These are phyloP conservation scores for Pelusios castaneus DNA, from an alignment of 2,113 vertebrate species.

Conservation along the genomic window DNA sequence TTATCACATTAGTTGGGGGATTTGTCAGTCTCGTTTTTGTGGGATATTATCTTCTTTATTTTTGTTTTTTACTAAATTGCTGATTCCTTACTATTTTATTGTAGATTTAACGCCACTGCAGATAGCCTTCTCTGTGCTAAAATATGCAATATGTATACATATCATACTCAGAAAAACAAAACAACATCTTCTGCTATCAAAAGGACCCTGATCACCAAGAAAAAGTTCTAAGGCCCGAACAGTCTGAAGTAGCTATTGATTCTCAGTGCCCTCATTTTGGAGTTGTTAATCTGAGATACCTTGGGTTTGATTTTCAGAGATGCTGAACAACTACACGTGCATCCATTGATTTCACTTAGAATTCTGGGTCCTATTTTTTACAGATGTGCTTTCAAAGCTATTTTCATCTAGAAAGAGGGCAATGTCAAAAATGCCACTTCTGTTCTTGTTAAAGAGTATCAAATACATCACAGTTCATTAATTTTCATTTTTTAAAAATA, in stretches of 20 bases:
- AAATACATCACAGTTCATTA: not conserved
- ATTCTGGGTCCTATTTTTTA: not conserved
- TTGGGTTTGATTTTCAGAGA: not conserved
- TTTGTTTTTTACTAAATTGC: not conserved
- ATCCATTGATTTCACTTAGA: not conserved
- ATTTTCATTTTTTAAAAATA: not conserved
- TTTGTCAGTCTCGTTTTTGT: not conserved
- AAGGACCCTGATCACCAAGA: not conserved
- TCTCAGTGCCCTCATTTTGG: not conserved
- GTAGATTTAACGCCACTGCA: not conserved
- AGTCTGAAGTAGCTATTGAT: not conserved
- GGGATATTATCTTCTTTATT: not conserved
- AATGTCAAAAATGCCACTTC: not conserved
- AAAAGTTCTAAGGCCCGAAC: conserved; percentile 14
- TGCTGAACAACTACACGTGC: not conserved
- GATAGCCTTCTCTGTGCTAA: not conserved
- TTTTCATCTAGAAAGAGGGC: not conserved
- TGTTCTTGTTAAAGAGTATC: not conserved
- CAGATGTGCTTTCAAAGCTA: accelerated
- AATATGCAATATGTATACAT: not conserved
- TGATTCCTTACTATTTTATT: not conserved
- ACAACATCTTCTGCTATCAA: not conserved
- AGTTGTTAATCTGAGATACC: not conserved
- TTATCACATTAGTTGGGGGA: not conserved
- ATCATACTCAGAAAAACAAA: not conserved